phyloP scores from a whole-genome alignment of 2,888 invertebrate genomes.

The Cephus pygmeus region DNA sequence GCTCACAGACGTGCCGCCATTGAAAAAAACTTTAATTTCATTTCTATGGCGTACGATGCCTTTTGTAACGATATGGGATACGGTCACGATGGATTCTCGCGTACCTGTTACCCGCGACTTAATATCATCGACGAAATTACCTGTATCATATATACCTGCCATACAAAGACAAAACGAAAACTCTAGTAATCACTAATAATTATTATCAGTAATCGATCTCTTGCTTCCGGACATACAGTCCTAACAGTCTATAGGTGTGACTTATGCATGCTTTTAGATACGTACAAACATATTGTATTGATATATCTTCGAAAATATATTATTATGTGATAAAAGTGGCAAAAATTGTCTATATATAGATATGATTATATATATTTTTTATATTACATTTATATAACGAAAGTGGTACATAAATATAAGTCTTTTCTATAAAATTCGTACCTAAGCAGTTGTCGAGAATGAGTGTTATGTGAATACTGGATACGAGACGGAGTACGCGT shows the following conservation, averaged over 20 bases:
- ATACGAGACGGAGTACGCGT: background rate
- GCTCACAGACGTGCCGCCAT: slow-evolving; percentile 31
- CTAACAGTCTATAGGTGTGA: background rate
- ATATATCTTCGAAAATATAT: no score
- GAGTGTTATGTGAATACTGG: background rate
- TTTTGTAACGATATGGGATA: slow-evolving; percentile 14
- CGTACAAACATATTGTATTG: no score
- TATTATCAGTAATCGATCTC: background rate
- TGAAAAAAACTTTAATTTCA: slow-evolving; percentile 19
- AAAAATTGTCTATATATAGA: no score
- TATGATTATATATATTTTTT: no score
- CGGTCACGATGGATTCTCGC: background rate
- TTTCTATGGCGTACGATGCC: slow-evolving; percentile 10
- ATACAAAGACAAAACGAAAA: background rate
- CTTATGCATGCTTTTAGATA: no score
- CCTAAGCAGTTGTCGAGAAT: background rate
- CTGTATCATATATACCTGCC: background rate
- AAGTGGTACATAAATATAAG: background rate
- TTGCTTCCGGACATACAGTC: background rate
- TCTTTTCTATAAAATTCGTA: background rate
- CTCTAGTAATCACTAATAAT: background rate
- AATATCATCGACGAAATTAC: background rate
- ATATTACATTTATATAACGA: no score
- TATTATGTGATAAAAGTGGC: no score
- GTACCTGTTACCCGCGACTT: background rate